Evolutionary conservation across 2,113 vertebrate species (phyloP).

Genomic region (Tupaia chinensis): DNA sequence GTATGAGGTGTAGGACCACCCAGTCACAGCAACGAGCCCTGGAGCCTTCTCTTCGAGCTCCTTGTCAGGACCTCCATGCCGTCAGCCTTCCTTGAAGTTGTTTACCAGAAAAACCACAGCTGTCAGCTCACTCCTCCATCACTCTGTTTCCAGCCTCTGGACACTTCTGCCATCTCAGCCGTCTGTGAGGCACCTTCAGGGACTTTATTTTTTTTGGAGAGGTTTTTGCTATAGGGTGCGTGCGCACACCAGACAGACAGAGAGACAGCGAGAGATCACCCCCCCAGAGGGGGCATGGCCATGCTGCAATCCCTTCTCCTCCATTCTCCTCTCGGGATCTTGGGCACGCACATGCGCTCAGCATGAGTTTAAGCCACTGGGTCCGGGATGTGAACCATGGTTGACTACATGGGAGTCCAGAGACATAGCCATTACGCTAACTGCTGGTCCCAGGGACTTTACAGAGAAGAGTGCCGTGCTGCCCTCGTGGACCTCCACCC

Average conservation of each 20-base stretch:
- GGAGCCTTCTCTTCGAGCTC: background rate
- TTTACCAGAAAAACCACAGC: background rate
- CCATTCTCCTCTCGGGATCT: no score
- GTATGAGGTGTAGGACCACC: background rate
- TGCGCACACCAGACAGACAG: no score
- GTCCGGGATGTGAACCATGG: no score
- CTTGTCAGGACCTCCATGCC: background rate
- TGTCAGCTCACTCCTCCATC: background rate
- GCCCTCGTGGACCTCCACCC: background rate
- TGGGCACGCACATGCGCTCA: no score
- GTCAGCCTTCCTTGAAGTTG: background rate
- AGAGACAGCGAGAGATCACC: no score
- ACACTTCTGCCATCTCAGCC: background rate
- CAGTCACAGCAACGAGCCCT: background rate
- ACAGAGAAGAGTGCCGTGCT: background rate
- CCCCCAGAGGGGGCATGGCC: no score
- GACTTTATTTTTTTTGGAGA: background rate
- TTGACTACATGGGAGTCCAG: no score
- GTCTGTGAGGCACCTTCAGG: background rate
- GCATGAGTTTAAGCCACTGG: no score
- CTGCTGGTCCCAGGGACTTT: no score
- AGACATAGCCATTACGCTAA: no score
- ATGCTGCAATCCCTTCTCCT: no score
- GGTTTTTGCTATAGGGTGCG: no score
- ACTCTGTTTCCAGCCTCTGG: background rate